Base-by-base conservation (phyloP, 2,888 invertebrate genomes). In the Rugalucina vietnamica region DNA sequence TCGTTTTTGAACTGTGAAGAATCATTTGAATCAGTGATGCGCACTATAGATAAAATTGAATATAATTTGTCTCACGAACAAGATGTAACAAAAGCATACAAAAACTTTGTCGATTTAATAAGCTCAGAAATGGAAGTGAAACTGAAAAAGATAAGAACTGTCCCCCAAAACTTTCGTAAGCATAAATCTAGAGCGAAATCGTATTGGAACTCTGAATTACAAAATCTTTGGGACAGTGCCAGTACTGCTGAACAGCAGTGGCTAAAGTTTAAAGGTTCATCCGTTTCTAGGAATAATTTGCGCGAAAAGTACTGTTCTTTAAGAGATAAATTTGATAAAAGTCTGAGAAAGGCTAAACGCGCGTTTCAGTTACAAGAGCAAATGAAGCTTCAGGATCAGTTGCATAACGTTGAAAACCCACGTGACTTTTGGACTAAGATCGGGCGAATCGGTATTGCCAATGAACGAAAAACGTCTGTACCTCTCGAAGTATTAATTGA, bases 391-490 rank as follows among this genome's bases (percentile, higher is more conserved):
- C 72, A 72, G 27, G 72, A 72, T 29, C 14, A 43, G 8, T n/a
- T 72, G 5, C 39, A 72, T 72, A 5, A 72, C 39, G 8, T 36
- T 37, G 71, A 14, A 18, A 29, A 70, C 39, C 75, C 27, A 81
- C 75, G 75, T 39, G 72, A 72, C 29, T 72, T 72, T 49, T 72
- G 72, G 49, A 72, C 24, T 29, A 5, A 34, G 29, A 72, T 72
- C 4, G 72, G 72, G 21, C 21, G 21, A 5, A 37, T 72, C 4
- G 72, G 72, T 70, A 70, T 70, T 14, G 10, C 70, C 18, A 37
- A 76, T 36, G 76, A 74, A 10, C 24, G 74, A 36, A 49, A 74
- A 54, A 10, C 50, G 3, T 34, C 34, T 18, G 36, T 74, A 12
- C 74, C 74, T 29, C 8, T 32, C 21, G 49, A 43, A 43, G 70